A percentile compares a stretch with the other conserved stretches of the same genome.
These are phyloP conservation scores for Morone chrysops DNA, from an alignment of 2,113 vertebrate species.

Conservation along the genomic window DNA sequence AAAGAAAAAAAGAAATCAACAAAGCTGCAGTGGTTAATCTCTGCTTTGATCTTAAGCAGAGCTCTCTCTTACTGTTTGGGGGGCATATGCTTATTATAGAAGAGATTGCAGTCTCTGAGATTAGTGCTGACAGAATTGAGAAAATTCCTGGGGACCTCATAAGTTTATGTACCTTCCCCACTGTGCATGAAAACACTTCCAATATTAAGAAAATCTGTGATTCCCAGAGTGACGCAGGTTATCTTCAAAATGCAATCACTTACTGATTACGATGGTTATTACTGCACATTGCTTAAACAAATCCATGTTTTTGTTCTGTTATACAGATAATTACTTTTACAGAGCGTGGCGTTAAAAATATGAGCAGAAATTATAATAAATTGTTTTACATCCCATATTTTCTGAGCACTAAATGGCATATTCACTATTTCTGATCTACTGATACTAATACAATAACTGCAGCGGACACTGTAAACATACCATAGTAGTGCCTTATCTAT, in stretches of 20 bases:
- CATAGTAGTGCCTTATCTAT: background rate
- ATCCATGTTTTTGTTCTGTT: background rate
- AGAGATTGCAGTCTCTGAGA: constrained; percentile 44
- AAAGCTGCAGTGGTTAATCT: constrained; percentile 53
- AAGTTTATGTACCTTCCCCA: constrained; percentile 4
- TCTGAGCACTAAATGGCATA: background rate
- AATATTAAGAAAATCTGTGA: constrained; percentile 27
- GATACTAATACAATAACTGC: background rate
- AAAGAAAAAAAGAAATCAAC: constrained; percentile 19
- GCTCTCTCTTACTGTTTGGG: constrained; percentile 25
- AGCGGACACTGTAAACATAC: background rate
- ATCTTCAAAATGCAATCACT: constrained; percentile 12
- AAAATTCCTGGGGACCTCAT: constrained; percentile 47
- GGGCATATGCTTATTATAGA: constrained; percentile 48
- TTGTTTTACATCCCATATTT: background rate
- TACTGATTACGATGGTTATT: constrained; percentile 10
- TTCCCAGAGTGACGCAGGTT: constrained; percentile 3
- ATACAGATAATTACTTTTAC: background rate
- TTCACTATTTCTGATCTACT: background rate
- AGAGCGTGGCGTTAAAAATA: background rate
- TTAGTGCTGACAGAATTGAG: constrained; percentile 45
- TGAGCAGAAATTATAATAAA: background rate
- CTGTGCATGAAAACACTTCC: constrained; percentile 25
- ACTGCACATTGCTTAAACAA: background rate
- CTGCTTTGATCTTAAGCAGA: constrained; percentile 54